A percentile compares a stretch with the other conserved stretches of the same genome.
Evolutionary conservation across 2,888 invertebrate genomes (phyloP).

Genomic region (Cheilosia urbana): DNA sequence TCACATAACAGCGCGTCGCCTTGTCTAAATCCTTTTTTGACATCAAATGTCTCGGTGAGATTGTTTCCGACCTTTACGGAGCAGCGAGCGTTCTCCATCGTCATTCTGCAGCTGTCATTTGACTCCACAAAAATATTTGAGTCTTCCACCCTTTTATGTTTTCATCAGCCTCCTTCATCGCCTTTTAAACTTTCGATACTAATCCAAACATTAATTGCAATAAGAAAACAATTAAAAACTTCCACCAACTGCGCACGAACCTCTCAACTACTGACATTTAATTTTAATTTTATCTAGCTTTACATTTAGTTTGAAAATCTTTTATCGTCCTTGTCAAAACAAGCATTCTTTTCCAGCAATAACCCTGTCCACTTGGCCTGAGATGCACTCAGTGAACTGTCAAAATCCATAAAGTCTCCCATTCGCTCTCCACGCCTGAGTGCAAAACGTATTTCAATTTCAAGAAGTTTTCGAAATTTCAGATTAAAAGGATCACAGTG

Average conservation of each 20-base stretch:
- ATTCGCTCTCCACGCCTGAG: not conserved
- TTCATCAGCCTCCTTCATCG: too few relatives aligned
- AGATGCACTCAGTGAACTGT: slow-evolving; percentile 59
- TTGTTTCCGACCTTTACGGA: too few relatives aligned
- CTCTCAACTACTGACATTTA: slow-evolving; percentile 1
- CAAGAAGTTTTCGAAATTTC: slow-evolving; percentile 54
- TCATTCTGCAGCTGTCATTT: too few relatives aligned
- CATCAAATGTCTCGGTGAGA: too few relatives aligned
- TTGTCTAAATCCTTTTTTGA: too few relatives aligned
- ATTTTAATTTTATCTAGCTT: not conserved
- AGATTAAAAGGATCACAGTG: slow-evolving; percentile 51
- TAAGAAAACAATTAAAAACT: not conserved
- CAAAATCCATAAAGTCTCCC: slow-evolving; percentile 41
- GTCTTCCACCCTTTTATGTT: not conserved
- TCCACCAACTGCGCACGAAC: not conserved
- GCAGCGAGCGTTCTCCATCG: too few relatives aligned
- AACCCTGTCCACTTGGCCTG: slow-evolving; percentile 40
- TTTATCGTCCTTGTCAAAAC: not conserved
- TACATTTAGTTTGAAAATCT: not conserved
- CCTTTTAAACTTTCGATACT: not conserved
- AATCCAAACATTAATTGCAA: not conserved
- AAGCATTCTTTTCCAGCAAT: slow-evolving; percentile 21
- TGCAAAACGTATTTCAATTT: slow-evolving; percentile 31
- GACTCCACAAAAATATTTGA: too few relatives aligned
- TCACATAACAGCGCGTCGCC: too few relatives aligned